Percentiles rank a stretch among this genome's conserved stretches.
Evolutionary conservation across 2,113 vertebrate species (phyloP).

Genomic region (Pedionomus torquatus): DNA sequence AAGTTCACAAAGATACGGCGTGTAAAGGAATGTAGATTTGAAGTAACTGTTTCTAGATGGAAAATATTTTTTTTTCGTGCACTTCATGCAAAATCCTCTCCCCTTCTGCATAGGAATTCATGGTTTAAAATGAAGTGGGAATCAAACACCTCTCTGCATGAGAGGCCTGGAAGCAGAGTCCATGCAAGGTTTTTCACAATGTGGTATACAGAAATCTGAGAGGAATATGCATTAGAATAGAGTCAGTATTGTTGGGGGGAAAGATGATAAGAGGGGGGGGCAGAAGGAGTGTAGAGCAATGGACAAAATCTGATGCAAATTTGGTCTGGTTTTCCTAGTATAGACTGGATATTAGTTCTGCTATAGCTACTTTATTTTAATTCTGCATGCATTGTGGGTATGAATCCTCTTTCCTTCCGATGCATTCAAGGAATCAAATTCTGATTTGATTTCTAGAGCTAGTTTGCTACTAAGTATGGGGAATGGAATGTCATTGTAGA

Average conservation of each 20-base stretch:
- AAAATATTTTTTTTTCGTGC: background rate
- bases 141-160: no score
- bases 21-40: background rate
- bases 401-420: background rate
- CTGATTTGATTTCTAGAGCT: background rate
- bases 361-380: background rate
- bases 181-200: background rate
- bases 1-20: background rate
- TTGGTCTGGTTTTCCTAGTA: background rate
- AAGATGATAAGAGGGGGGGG: no score
- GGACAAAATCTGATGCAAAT: background rate
- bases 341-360: background rate
- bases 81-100: background rate
- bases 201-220: background rate
- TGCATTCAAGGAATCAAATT: background rate
- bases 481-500: background rate
- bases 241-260: no score
- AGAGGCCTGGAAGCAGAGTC: background rate
- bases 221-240: background rate
- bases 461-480: background rate
- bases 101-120: background rate
- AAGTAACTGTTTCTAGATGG: background rate
- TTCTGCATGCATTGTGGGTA: background rate
- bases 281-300: background rate
- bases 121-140: background rate